phyloP scores from a whole-genome alignment of 2,797 vertebrate species.

The Rhinogobio ventralis region DNA sequence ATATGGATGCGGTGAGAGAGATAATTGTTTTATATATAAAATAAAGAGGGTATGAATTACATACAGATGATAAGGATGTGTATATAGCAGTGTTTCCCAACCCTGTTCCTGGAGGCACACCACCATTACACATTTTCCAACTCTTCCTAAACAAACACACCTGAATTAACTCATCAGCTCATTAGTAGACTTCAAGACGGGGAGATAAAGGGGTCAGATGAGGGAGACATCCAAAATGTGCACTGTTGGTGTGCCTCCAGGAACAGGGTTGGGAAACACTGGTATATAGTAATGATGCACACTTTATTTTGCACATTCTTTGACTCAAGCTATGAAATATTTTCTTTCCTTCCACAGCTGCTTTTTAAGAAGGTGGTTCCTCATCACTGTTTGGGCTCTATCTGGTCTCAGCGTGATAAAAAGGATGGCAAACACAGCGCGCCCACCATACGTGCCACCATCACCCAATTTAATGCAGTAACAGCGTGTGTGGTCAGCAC shows the following conservation, averaged over 20 bases:
- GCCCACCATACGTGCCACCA: constrained; percentile 90
- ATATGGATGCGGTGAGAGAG: constrained; percentile 90
- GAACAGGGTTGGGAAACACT: too few species aligned
- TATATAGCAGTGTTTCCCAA: too few species aligned
- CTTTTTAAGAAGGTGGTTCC: constrained; percentile 94
- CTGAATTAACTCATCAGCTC: too few species aligned
- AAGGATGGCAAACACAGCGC: constrained; percentile 90
- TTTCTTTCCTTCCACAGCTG: constrained; percentile 74
- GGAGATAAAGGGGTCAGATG: too few species aligned
- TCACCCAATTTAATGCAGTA: constrained; percentile 90
- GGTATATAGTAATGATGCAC: neutral
- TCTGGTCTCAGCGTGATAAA: constrained; percentile 94
- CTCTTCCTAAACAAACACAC: too few species aligned
- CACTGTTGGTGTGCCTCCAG: too few species aligned
- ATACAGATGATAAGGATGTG: neutral
- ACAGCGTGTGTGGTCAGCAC: constrained; percentile 92
- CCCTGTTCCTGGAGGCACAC: too few species aligned
- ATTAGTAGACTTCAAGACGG: too few species aligned
- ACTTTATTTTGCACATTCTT: constrained; percentile 1
- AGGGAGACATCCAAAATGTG: too few species aligned
- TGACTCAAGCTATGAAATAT: neutral
- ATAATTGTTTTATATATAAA: neutral
- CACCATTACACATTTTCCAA: too few species aligned
- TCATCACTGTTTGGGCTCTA: constrained; percentile 92
- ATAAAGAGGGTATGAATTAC: neutral